These are phyloP conservation scores for Tautogolabrus adspersus DNA, from an alignment of 2,113 vertebrate species.

Conservation along the genomic window DNA sequence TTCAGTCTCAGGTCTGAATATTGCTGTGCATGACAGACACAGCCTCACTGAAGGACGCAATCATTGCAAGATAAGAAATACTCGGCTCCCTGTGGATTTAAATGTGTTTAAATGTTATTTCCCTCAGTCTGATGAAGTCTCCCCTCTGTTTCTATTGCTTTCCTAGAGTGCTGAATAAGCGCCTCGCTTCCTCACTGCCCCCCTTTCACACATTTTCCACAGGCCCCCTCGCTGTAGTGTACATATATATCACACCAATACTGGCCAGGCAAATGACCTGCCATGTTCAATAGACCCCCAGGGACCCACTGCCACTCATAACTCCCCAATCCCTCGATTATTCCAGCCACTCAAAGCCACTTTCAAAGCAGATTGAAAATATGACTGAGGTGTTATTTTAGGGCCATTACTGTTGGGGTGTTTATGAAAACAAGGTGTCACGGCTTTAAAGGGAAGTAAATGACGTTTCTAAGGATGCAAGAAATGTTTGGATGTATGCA, in stretches of 20 bases:
- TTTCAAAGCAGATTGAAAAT: conserved; percentile 56
- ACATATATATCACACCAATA: conserved; percentile 58
- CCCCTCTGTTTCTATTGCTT: conserved; percentile 31
- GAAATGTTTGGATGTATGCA: conserved; percentile 25
- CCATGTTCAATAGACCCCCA: conserved; percentile 48
- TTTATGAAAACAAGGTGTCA: conserved; percentile 22
- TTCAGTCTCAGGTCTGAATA: conserved; percentile 36
- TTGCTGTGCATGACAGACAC: conserved; percentile 22
- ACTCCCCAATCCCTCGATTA: conserved; percentile 49
- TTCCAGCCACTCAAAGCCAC: conserved; percentile 55
- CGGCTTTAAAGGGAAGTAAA: conserved; percentile 34
- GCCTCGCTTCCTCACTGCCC: conserved; percentile 15
- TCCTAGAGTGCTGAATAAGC: conserved; percentile 49
- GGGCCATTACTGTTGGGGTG: conserved; percentile 46
- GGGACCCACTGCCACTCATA: conserved; percentile 63
- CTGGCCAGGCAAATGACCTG: conserved; percentile 66
- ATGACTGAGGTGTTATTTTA: conserved; percentile 41
- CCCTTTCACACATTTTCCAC: conserved; percentile 29
- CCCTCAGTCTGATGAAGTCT: conserved; percentile 43
- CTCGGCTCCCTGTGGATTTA: conserved; percentile 28
- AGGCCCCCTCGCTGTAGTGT: conserved; percentile 23
- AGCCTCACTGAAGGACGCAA: conserved; percentile 17
- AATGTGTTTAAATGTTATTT: conserved; percentile 58
- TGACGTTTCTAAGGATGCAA: conserved; percentile 27
- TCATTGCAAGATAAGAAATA: conserved; percentile 45